Evolutionary conservation across 2,113 vertebrate genomes (phyloP).

Genomic region (Nettapus auritus): DNA sequence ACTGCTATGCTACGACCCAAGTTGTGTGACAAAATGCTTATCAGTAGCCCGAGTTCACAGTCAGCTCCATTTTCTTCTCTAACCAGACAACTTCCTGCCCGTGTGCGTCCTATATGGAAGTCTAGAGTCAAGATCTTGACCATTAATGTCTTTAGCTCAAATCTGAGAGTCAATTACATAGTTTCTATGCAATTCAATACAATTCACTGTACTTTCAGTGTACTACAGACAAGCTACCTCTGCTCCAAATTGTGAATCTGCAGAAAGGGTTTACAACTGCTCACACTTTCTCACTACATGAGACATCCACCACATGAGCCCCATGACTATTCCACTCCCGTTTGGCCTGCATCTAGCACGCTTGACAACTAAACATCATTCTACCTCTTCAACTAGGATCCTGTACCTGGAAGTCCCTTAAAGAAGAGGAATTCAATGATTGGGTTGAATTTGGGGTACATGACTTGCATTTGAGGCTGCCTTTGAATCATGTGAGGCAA

Average conservation of each 20-base stretch:
- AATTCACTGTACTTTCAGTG: background rate
- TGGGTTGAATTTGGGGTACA: background rate
- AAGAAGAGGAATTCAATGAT: background rate
- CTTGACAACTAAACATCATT: background rate
- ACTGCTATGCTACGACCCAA: background rate
- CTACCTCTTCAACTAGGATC: background rate
- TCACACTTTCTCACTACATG: accelerated
- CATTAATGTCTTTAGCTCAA: background rate
- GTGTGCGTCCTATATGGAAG: background rate
- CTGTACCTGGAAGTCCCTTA: background rate
- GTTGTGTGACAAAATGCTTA: background rate
- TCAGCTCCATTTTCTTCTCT: background rate
- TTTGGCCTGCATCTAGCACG: too few relatives aligned
- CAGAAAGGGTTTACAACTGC: background rate
- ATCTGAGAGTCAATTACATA: background rate
- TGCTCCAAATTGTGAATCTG: background rate
- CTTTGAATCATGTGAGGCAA: background rate
- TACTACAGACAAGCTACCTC: background rate
- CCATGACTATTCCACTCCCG: background rate
- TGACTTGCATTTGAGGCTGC: background rate
- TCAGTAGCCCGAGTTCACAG: background rate
- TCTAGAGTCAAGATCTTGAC: background rate
- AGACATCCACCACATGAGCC: background rate
- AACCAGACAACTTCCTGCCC: background rate
- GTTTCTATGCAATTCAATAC: background rate